Percentiles rank a stretch among this genome's conserved stretches.
Evolutionary conservation across 2,113 vertebrate genomes (phyloP).

Genomic region (Dicentrarchus labrax): DNA sequence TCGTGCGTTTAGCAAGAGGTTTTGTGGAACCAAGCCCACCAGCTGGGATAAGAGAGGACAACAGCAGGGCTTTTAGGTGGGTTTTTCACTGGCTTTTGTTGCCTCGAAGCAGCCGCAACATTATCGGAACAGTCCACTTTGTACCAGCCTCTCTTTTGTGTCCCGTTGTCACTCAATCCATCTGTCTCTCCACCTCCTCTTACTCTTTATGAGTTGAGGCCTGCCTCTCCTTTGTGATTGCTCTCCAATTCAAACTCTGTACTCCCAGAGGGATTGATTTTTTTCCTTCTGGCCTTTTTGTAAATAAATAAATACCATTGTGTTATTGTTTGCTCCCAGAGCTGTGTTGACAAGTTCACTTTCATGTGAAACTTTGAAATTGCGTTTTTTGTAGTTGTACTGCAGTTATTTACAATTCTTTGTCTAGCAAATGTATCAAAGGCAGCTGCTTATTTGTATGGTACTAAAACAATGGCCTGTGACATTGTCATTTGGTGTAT

Average conservation of each 20-base stretch:
- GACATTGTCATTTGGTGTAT: background rate
- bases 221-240: slow-evolving; percentile 70
- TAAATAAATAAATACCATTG: slow-evolving; percentile 70
- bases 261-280: slow-evolving; percentile 64
- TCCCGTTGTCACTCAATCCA: slow-evolving; percentile 65
- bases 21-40: slow-evolving; percentile 68
- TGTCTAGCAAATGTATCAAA: slow-evolving; percentile 29
- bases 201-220: slow-evolving; percentile 58
- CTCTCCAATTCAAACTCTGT: slow-evolving; percentile 57
- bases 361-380: slow-evolving; percentile 66
- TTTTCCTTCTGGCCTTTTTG: slow-evolving; percentile 57
- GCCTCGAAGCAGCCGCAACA: slow-evolving; percentile 53
- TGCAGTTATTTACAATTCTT: slow-evolving; percentile 38
- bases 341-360: slow-evolving; percentile 62
- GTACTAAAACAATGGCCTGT: background rate
- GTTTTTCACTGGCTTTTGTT: slow-evolving; percentile 73
- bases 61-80: slow-evolving; percentile 70
- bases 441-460: slow-evolving; percentile 17
- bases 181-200: slow-evolving; percentile 46
- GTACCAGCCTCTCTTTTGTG: slow-evolving; percentile 65
- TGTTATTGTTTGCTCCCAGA: slow-evolving; percentile 61
- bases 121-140: slow-evolving; percentile 76
- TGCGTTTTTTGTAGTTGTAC: slow-evolving; percentile 31
- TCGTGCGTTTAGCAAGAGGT: slow-evolving; percentile 50
- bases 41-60: slow-evolving; percentile 75